Evolutionary conservation across 2,797 vertebrate genomes (phyloP).

Genomic region (Podarcis lilfordi): DNA sequence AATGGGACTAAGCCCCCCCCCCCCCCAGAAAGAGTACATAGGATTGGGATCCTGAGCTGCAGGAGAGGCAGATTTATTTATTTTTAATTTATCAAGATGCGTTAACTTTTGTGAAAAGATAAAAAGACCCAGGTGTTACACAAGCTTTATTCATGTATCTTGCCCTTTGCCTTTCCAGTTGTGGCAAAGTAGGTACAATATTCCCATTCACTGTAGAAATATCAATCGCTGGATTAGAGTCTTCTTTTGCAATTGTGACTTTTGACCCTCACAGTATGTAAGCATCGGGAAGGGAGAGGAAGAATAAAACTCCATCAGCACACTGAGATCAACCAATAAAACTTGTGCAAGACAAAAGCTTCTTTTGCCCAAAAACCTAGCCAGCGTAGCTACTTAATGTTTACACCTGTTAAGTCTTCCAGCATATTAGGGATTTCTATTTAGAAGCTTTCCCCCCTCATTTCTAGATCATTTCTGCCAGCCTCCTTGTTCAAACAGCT

Average conservation of each 20-base stretch:
- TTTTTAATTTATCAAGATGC: background rate
- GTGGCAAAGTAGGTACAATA: background rate
- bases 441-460: background rate
- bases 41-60: background rate
- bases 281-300: background rate
- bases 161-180: background rate
- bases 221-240: background rate
- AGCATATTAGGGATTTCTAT: background rate
- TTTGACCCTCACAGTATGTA: background rate
- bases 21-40: background rate
- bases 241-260: background rate
- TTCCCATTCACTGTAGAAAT: background rate
- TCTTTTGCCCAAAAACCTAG: background rate
- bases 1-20: background rate
- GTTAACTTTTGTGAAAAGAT: background rate
- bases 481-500: background rate
- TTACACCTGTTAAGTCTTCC: background rate
- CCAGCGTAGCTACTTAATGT: background rate
- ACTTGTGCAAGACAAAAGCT: background rate
- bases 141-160: background rate
- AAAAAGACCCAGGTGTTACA: background rate
- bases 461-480: background rate
- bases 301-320: background rate
- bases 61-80: slow-evolving; percentile 23
- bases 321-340: background rate